Evolutionary conservation across 2,888 invertebrate genomes (phyloP).

Genomic region (Synanthedon tipuliformis): DNA sequence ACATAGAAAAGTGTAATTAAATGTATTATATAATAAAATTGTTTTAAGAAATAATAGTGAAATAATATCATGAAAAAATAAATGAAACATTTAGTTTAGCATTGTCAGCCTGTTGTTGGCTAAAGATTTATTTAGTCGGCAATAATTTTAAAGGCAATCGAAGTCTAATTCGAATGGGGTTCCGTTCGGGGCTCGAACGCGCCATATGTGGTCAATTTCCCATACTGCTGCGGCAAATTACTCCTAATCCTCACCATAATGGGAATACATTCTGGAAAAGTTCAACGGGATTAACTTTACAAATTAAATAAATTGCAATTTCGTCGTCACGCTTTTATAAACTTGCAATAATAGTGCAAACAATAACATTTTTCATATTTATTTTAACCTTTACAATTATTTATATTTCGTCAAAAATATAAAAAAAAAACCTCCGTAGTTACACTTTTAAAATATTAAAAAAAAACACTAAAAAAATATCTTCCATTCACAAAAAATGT

Average conservation of each 20-base stretch:
- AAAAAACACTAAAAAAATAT: too few species aligned
- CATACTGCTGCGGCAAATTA: conserved; percentile 43
- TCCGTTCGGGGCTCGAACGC: conserved; percentile 15
- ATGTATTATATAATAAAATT: too few species aligned
- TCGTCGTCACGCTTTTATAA: neutral
- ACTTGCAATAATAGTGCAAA: neutral
- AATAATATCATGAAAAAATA: too few species aligned
- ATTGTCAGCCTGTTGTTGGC: conserved; percentile 4
- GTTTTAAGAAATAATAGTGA: too few species aligned
- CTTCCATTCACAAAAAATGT: too few species aligned
- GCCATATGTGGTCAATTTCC: conserved; percentile 62
- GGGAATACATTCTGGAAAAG: conserved; percentile 48
- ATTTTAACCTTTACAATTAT: neutral
- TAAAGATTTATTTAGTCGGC: conserved; percentile 43
- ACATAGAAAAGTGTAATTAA: too few species aligned
- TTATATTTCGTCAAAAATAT: neutral
- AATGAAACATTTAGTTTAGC: conserved; percentile 1
- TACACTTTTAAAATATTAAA: too few species aligned
- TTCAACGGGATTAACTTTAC: conserved; percentile 20
- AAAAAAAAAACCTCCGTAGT: neutral
- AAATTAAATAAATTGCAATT: neutral
- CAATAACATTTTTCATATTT: neutral
- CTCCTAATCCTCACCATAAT: conserved; percentile 51
- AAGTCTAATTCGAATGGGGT: neutral
- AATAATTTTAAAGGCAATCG: conserved; percentile 21